Conservation (phyloP, 2,888 invertebrate species). For the Agelastica alni region DNA sequence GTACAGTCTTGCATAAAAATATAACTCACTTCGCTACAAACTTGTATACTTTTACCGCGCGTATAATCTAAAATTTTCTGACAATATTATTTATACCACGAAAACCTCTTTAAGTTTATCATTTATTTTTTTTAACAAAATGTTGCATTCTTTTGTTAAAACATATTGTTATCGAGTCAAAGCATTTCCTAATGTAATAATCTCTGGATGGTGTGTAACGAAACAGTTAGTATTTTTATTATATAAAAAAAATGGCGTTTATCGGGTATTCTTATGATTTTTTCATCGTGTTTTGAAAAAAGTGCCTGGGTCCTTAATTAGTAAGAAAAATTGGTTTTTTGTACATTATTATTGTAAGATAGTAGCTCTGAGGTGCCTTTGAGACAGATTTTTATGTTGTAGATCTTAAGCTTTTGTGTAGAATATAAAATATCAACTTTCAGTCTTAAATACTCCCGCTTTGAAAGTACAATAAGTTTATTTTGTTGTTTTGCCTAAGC, state of each 20-base stretch:
- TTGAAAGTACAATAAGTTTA: conserved; percentile 23
- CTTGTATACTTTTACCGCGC: too few relatives aligned
- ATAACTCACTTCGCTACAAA: too few relatives aligned
- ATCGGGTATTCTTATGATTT: conserved; percentile 31
- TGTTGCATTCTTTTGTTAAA: too few relatives aligned
- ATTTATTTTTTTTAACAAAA: too few relatives aligned
- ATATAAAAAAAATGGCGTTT: conserved; percentile 14
- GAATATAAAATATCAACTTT: conserved; percentile 23
- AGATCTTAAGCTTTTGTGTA: conserved; percentile 28
- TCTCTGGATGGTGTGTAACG: too few relatives aligned
- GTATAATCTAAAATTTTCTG: too few relatives aligned
- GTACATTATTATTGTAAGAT: conserved; percentile 31
- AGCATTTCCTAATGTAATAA: too few relatives aligned
- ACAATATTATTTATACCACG: too few relatives aligned
- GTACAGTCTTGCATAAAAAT: too few relatives aligned
- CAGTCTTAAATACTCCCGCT: conserved; percentile 35
- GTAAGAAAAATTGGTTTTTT: conserved; percentile 21
- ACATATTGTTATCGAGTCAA: too few relatives aligned
- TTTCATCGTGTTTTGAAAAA: conserved; percentile 29
- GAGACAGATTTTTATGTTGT: conserved; percentile 32
- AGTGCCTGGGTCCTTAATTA: conserved; percentile 34
- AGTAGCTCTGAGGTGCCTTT: conserved; percentile 40
- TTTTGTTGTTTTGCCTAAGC: conserved; percentile 20
- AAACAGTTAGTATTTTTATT: conserved; percentile 15
- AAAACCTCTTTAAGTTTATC: too few relatives aligned